Evolutionary conservation across 2,888 invertebrate species (phyloP), one percentile per base, ranked within the genome.

Genomic region (Bombylius discolor): DNA sequence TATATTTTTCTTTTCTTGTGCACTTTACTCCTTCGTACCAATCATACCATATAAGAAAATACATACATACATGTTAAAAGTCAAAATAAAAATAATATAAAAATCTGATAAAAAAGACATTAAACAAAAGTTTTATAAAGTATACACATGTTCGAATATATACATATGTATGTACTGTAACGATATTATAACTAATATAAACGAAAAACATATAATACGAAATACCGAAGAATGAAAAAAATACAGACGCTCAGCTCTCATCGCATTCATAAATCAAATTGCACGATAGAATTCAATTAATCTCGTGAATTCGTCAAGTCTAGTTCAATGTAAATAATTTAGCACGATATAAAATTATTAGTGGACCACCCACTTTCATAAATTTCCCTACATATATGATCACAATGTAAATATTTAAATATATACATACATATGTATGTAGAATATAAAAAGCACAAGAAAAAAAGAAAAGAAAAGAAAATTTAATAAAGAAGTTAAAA

Each of bases 281-380:
- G 51, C 58, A 56, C 58, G 58, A 60, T 60, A 59, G 62, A 62
- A 61, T 62, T 56, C 59, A 60, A 61, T 61, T 60, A 61, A 62
- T 62, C 59, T 54, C 48, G 53, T 55, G 56, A 58, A 58, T 60
- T 56, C 55, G 58, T 58, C 58, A 60, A 59, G 59, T 56, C 58
- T 52, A 58, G 56, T 58, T 57, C 51, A 58, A 58, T 59, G 56
- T 51, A 58, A 59, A 59, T 59, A 59, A 59, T 58, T 59, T 59
- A 54, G 57, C 59, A 59, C 59, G 58, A 59, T 58, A 51, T 57
- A 52, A 59, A 58, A 55, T 58, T 55, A 58, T 58, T 55, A 52
- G 52, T 47, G 47, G 57, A 55, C 59, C 58, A 58, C 59, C 58
- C 59, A 55, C 57, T 42, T 47, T 47, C 33, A 23, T 50, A 46